These are phyloP conservation scores for Drosophila repleta DNA, from an alignment of 1,140 invertebrate species.

Conservation along the genomic window DNA sequence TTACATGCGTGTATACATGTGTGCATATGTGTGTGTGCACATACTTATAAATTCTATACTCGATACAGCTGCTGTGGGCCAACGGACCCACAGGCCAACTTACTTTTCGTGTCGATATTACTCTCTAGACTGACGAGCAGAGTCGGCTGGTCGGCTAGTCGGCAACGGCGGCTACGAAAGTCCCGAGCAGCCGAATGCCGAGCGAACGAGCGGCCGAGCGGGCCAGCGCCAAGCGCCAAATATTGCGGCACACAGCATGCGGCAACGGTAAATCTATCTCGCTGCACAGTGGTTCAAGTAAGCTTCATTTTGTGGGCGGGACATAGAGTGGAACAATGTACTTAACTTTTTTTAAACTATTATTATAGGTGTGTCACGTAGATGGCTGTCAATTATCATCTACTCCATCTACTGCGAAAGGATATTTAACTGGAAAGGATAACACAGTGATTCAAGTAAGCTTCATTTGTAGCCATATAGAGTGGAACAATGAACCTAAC, in stretches of 20 bases:
- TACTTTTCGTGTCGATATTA: conserved; percentile 83
- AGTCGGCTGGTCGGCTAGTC: conserved; percentile 24
- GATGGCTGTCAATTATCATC: too few relatives aligned
- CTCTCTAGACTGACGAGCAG: conserved; percentile 79
- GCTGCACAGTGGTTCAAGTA: conserved; percentile 43
- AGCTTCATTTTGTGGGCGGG: background rate
- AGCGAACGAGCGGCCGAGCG: conserved; percentile 39
- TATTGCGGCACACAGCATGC: conserved; percentile 67
- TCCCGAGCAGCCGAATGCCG: conserved; percentile 67
- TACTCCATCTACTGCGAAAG: too few relatives aligned
- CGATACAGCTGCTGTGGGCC: conserved; percentile 62
- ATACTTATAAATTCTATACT: conserved; percentile 63
- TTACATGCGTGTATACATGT: conserved; percentile 1
- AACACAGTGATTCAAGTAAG: too few relatives aligned
- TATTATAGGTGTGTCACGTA: too few relatives aligned
- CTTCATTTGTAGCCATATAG: too few relatives aligned
- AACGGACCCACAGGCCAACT: conserved; percentile 72
- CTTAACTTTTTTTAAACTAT: too few relatives aligned
- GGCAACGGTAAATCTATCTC: conserved; percentile 46
- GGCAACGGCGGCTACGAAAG: conserved; percentile 56
- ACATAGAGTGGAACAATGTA: too few relatives aligned
- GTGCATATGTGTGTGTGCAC: conserved; percentile 3
- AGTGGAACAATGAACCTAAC: too few relatives aligned
- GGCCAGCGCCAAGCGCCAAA: conserved; percentile 59
- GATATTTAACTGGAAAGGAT: too few relatives aligned